phyloP scores from a whole-genome alignment of 1,140 invertebrate genomes.

The Aplysia californica region DNA sequence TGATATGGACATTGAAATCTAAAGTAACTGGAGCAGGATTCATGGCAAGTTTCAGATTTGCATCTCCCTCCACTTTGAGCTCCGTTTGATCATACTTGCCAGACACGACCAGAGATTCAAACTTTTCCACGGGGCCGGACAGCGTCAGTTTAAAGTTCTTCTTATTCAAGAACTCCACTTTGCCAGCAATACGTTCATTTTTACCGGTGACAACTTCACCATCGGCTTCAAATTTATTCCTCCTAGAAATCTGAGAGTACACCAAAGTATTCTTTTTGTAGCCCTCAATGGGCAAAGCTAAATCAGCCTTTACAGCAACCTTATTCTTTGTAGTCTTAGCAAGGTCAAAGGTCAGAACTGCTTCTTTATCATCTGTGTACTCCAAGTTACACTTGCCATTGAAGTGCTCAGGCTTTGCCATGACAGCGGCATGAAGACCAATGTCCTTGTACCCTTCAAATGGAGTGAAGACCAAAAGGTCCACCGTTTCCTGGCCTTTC shows the following conservation, averaged over 20 bases:
- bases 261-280: constrained; percentile 8
- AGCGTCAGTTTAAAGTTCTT: not conserved
- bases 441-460: not conserved
- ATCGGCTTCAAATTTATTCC: not conserved
- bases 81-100: constrained; percentile 6
- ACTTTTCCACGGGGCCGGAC: constrained; percentile 4
- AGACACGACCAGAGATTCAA: constrained; percentile 2
- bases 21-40: not conserved
- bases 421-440: not conserved
- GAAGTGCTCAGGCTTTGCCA: not conserved
- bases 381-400: not conserved
- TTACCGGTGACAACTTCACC: constrained; percentile 5
- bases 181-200: not conserved
- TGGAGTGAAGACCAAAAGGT: not conserved
- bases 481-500: not conserved
- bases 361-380: constrained; percentile 21
- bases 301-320: not conserved
- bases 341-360: not conserved
- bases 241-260: not conserved
- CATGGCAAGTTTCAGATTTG: not conserved
- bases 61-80: no score
- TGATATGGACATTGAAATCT: not conserved
- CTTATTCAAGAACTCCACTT: not conserved
- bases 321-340: not conserved
- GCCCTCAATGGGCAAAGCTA: not conserved